These are phyloP conservation scores for Pseudonaja textilis DNA, from an alignment of 2,113 vertebrate species.

Conservation along the genomic window DNA sequence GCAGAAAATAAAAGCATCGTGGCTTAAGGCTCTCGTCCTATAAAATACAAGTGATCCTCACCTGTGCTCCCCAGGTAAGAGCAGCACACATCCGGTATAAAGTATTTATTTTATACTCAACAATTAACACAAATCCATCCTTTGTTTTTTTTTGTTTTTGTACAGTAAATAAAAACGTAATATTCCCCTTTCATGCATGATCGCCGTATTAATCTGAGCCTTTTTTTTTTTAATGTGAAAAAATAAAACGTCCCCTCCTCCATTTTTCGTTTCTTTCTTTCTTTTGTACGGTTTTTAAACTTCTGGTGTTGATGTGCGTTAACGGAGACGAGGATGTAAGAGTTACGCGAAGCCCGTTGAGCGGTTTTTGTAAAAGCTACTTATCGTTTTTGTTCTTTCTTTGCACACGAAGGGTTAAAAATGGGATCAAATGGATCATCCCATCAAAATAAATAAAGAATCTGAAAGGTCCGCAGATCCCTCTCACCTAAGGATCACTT, in stretches of 20 bases:
- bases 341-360: slow-evolving; percentile 42
- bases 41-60: background rate
- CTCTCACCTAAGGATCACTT: slow-evolving; percentile 38
- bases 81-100: slow-evolving; percentile 60
- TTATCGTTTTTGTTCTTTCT: slow-evolving; percentile 33
- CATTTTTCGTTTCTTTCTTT: slow-evolving; percentile 26
- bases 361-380: slow-evolving; percentile 48
- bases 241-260: slow-evolving; percentile 71
- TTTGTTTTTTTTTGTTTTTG: slow-evolving; percentile 20
- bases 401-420: slow-evolving; percentile 52
- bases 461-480: slow-evolving; percentile 47
- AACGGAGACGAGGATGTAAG: slow-evolving; percentile 43
- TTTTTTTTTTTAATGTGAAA: slow-evolving; percentile 69
- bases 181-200: slow-evolving; percentile 69
- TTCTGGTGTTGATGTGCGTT: slow-evolving; percentile 24
- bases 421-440: slow-evolving; percentile 60
- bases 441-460: slow-evolving; percentile 72
- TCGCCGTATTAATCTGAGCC: slow-evolving; percentile 66
- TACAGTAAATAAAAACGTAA: slow-evolving; percentile 65
- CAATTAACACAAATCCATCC: slow-evolving; percentile 71
- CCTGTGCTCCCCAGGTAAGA: slow-evolving; percentile 43
- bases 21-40: background rate
- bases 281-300: slow-evolving; percentile 11
- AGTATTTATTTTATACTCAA: slow-evolving; percentile 78
- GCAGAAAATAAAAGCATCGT: background rate